Conservation (phyloP, 2,113 vertebrate genomes). For the Dasyornis broadbenti region DNA sequence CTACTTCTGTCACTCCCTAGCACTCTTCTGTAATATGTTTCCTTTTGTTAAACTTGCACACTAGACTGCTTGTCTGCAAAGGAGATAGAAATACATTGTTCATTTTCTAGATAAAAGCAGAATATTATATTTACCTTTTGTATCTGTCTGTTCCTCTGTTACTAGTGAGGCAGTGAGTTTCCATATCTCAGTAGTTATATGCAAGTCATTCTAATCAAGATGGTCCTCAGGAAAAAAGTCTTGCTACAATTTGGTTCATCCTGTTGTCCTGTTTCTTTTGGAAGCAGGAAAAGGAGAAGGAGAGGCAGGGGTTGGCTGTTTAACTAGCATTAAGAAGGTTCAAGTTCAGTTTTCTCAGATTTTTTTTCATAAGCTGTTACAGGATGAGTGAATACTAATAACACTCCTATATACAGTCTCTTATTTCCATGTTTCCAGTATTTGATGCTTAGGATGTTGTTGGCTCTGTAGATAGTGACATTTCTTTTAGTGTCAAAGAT, state of each 20-base stretch:
- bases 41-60: not conserved
- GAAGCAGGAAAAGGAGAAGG: not conserved
- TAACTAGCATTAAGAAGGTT: slow-evolving; percentile 11
- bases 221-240: not conserved
- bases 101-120: not conserved
- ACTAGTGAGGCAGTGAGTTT: not conserved
- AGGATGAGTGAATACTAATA: not conserved
- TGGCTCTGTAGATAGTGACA: not conserved
- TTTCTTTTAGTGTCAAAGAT: not conserved
- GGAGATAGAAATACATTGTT: not conserved
- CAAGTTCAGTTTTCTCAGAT: not conserved
- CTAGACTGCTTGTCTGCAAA: not conserved
- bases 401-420: not conserved
- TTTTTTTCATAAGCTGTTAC: not conserved
- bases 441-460: not conserved
- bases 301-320: not conserved
- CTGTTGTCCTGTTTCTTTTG: not conserved
- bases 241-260: slow-evolving; percentile 7
- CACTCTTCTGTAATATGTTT: not conserved
- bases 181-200: slow-evolving; percentile 7
- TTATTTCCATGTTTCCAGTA: not conserved
- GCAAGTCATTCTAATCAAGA: slow-evolving; percentile 5
- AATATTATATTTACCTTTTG: not conserved
- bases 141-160: not conserved
- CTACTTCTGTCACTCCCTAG: not conserved